Evolutionary conservation across 1,140 invertebrate species (phyloP), one percentile per base, ranked within the genome.

Genomic region (Oreohelix idahoensis): DNA sequence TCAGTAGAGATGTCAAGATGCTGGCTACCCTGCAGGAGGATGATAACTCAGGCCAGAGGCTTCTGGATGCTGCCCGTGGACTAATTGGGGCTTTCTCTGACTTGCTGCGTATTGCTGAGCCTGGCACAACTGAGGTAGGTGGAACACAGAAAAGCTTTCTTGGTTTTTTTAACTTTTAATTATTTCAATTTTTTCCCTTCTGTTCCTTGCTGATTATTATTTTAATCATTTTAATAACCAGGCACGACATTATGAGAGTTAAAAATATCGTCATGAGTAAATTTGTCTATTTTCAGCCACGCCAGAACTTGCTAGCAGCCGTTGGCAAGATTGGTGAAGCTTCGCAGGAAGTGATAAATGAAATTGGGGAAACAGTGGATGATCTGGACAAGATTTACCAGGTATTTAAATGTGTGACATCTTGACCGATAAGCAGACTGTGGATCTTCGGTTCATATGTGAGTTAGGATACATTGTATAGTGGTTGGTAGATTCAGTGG

Each of bases 271-370:
- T n/a, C n/a, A n/a, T n/a, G n/a, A n/a, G n/a, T n/a, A n/a, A n/a
- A n/a, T n/a, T n/a, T n/a, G n/a, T n/a, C n/a, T n/a, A n/a, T 85
- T 90, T 87, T 66, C 93, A 97, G 95, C 96, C 97, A 0, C 94
- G 97, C 35, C 97, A 99, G 92, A 98, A 95, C 91, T 93, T 99
- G 10, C 94, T 99, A 26, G 96, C 97, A 90, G 98, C 98, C 10
- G 98, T 98, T 0, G 97, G 96, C 36, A 95, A 96, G 78, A 97
- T 99, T 39, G 98, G 98, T 8, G 98, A 99, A 92, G 97, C 98
- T 0, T 98, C 97, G 58, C 96, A 97, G 69, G 95, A 96, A 90
- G 96, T 99, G 0, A 94, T 99, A n/a, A 95, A 96, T 83, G 97
- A 96, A 58, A 98, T 99, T 89, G 96, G 96, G 29, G 97, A 99